Evolutionary conservation across 2,113 vertebrate species (phyloP).

Genomic region (Sinocyclocheilus rhinocerous): DNA sequence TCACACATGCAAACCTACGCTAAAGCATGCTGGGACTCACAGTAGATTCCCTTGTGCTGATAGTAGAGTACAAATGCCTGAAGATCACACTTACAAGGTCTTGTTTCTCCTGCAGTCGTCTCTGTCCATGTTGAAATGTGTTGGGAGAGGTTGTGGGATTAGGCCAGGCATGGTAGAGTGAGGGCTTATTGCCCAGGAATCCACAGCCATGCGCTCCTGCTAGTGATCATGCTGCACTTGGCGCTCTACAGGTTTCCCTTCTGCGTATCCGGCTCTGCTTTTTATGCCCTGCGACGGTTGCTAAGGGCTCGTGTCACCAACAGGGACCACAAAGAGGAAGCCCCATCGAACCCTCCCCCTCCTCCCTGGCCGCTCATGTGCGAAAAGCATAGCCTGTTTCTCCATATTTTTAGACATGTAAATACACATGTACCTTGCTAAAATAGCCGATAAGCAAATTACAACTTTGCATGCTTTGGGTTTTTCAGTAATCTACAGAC

Average conservation of each 20-base stretch:
- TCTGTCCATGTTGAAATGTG: slow-evolving; percentile 77
- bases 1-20: slow-evolving; percentile 44
- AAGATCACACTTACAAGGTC: slow-evolving; percentile 72
- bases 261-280: slow-evolving; percentile 60
- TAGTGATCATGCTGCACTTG: slow-evolving; percentile 69
- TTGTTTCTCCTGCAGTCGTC: slow-evolving; percentile 76
- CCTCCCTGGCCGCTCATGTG: neutral
- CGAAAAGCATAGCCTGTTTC: slow-evolving; percentile 28
- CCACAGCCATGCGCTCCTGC: slow-evolving; percentile 65
- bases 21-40: slow-evolving; percentile 21
- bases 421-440: slow-evolving; percentile 20
- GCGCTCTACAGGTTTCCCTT: slow-evolving; percentile 67
- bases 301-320: slow-evolving; percentile 64
- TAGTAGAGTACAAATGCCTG: slow-evolving; percentile 14
- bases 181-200: slow-evolving; percentile 60
- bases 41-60: neutral
- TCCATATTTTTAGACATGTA: slow-evolving; percentile 47
- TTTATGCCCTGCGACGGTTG: slow-evolving; percentile 68
- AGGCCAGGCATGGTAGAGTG: slow-evolving; percentile 78
- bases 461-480: slow-evolving; percentile 39
- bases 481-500: neutral
- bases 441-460: slow-evolving; percentile 56
- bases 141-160: slow-evolving; percentile 65
- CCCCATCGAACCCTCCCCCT: slow-evolving; percentile 1
- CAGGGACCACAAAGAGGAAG: slow-evolving; percentile 60